Conservation (phyloP, 2,113 vertebrate species). For the Cebidichthys violaceus region DNA sequence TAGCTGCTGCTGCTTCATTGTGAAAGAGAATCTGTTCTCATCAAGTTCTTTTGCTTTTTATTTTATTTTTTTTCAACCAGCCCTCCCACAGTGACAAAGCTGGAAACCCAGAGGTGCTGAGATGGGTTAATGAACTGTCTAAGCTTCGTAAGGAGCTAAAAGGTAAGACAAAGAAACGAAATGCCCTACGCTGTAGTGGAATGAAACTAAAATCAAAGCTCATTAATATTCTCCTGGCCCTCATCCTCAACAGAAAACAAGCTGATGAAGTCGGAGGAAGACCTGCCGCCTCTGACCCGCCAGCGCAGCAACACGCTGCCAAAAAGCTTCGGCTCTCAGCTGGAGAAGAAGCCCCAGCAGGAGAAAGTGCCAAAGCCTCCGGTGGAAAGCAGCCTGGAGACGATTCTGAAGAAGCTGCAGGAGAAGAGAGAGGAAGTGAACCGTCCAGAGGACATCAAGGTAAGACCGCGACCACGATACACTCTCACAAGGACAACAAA, state of each 20-base stretch:
- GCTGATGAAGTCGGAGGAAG: conserved; percentile 93
- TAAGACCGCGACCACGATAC: conserved; percentile 49
- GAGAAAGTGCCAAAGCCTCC: conserved; percentile 90
- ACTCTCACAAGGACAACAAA: too few relatives aligned
- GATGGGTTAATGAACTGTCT: conserved; percentile 96
- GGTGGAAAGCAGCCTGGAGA: conserved; percentile 90
- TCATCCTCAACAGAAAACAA: conserved; percentile 85
- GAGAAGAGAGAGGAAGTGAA: conserved; percentile 91
- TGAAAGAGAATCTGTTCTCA: background rate
- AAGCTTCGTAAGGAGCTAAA: conserved; percentile 95
- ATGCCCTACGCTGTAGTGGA: background rate
- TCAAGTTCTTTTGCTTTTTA: conserved; percentile 1
- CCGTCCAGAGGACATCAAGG: conserved; percentile 96
- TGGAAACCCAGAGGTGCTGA: conserved; percentile 93
- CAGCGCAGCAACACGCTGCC: conserved; percentile 98
- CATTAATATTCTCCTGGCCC: background rate
- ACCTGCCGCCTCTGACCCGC: conserved; percentile 89
- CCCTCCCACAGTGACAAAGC: conserved; percentile 97
- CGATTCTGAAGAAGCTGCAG: conserved; percentile 91
- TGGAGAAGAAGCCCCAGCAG: conserved; percentile 90
- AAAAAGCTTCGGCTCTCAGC: conserved; percentile 97
- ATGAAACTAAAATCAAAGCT: background rate
- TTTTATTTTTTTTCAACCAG: conserved; percentile 71
- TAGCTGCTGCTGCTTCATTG: background rate
- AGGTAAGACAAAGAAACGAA: conserved; percentile 80